phyloP scores from a whole-genome alignment of 2,797 vertebrate species.

The Peromyscus melanophrys region DNA sequence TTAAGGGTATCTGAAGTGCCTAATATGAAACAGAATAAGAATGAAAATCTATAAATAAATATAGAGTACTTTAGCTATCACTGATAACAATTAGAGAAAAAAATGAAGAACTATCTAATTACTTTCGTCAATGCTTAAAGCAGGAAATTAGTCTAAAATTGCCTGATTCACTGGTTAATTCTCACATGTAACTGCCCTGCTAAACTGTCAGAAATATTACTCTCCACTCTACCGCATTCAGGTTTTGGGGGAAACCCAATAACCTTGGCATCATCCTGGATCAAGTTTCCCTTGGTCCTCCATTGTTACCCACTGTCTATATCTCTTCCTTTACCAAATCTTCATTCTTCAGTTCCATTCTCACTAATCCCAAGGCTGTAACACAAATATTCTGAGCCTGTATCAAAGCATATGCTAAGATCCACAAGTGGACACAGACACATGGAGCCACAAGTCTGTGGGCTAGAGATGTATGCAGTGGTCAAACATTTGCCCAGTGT shows the following conservation, averaged over 20 bases:
- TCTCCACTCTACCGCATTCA: neutral
- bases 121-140: slow-evolving; percentile 1
- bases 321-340: neutral
- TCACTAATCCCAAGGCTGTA: neutral
- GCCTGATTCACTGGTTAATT: neutral
- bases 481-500: neutral
- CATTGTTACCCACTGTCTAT: neutral
- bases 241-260: neutral
- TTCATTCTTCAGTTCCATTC: neutral
- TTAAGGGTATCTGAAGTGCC: slow-evolving; percentile 38
- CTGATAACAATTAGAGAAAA: slow-evolving; percentile 47
- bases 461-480: neutral
- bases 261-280: neutral
- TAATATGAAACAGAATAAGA: slow-evolving; percentile 47
- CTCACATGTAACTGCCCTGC: neutral
- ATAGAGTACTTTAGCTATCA: slow-evolving; percentile 47
- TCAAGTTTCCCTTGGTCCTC: neutral
- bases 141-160: slow-evolving; percentile 32
- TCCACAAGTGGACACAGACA: neutral
- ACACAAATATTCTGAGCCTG: neutral
- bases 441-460: neutral
- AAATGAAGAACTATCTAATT: slow-evolving; percentile 33
- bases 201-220: neutral
- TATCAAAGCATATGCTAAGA: neutral
- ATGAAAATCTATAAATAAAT: slow-evolving; percentile 61